Conservation (phyloP, 2,113 vertebrate species). For the Scatophagus argus region DNA sequence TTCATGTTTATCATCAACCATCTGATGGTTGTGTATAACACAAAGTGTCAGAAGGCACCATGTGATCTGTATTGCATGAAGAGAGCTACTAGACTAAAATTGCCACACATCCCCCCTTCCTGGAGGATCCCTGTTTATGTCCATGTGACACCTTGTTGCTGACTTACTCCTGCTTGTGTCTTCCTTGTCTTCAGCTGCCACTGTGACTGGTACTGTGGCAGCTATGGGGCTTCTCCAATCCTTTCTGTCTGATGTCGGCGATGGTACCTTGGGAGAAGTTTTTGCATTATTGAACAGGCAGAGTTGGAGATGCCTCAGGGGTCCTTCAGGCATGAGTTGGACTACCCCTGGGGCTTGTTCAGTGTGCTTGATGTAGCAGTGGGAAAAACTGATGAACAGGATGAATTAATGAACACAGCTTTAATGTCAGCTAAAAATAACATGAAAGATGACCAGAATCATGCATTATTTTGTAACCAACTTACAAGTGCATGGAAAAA, state of each 20-base stretch:
- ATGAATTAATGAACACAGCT: conserved; percentile 77
- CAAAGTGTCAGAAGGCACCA: not conserved
- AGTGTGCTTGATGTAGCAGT: conserved; percentile 68
- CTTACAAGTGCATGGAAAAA: conserved; percentile 52
- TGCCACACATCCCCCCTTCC: not conserved
- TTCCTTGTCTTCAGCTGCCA: conserved; percentile 84
- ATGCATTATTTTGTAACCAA: conserved; percentile 73
- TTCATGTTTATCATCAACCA: no score
- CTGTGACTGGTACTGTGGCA: conserved; percentile 66
- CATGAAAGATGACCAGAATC: conserved; percentile 81
- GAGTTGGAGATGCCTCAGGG: conserved; percentile 75
- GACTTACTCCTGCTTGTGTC: conserved; percentile 91
- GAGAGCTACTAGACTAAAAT: not conserved
- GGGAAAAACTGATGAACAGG: conserved; percentile 67
- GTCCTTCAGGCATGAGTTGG: conserved; percentile 73
- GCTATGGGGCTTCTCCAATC: conserved; percentile 60
- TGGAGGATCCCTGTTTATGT: not conserved
- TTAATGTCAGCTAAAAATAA: conserved; percentile 81
- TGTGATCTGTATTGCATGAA: not conserved
- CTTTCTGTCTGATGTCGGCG: conserved; percentile 58
- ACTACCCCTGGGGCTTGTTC: conserved; percentile 75
- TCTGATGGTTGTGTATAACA: not conserved
- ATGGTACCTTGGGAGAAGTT: conserved; percentile 73
- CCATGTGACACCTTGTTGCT: conserved; percentile 24
- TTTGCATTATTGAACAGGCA: conserved; percentile 81